Percentiles rank a stretch among this genome's conserved stretches.
Conservation (phyloP, 2,888 invertebrate species). For the Phasia obesa region DNA sequence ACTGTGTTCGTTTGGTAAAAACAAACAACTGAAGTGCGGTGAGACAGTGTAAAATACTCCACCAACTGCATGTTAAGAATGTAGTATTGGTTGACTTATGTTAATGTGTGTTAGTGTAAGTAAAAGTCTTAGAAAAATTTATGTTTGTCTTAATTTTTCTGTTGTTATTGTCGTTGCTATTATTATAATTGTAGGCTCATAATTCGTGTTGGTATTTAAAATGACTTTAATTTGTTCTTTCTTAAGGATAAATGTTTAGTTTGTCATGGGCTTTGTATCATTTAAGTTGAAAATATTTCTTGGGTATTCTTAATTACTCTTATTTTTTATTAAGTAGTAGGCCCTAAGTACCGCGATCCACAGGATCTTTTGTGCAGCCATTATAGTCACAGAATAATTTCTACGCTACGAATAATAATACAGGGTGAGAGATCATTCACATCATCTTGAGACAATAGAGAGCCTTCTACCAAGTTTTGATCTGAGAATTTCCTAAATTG, state of each 20-base stretch:
- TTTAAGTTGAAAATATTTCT: too few species aligned
- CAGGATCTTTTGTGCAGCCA: too few species aligned
- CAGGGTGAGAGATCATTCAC: too few species aligned
- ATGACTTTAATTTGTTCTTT: slow-evolving; percentile 13
- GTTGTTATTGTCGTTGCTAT: slow-evolving; percentile 55
- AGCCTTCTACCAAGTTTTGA: too few species aligned
- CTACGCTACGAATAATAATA: too few species aligned
- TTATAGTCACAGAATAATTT: too few species aligned
- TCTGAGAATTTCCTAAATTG: too few species aligned
- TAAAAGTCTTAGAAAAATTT: slow-evolving; percentile 47
- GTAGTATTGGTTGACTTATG: neutral
- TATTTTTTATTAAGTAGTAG: too few species aligned
- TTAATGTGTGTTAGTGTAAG: neutral
- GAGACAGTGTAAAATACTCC: slow-evolving; percentile 24
- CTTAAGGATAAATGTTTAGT: neutral
- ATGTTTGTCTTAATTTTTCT: slow-evolving; percentile 63
- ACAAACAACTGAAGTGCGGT: slow-evolving; percentile 44
- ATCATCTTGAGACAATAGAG: too few species aligned
- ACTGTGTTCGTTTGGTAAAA: slow-evolving; percentile 14
- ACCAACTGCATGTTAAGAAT: slow-evolving; percentile 7
- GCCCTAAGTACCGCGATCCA: too few species aligned
- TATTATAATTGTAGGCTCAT: slow-evolving; percentile 64
- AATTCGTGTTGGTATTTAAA: slow-evolving; percentile 66
- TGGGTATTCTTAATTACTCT: too few species aligned
- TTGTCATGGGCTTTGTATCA: neutral